A percentile compares a stretch with the other conserved stretches of the same genome.
Conservation (phyloP, 2,888 invertebrate species). For the Apodemia hepburni region DNA sequence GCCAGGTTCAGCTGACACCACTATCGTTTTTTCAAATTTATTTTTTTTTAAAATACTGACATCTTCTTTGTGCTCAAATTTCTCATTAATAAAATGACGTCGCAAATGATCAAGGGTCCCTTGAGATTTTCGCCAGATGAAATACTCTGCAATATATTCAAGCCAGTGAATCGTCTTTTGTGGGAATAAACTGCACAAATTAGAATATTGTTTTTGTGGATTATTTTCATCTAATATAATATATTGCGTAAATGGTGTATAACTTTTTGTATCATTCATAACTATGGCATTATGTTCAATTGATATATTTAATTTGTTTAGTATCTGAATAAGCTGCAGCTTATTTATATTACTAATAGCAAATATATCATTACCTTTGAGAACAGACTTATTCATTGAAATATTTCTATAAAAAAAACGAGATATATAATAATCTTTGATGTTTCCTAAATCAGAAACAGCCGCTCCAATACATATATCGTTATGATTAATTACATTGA, state of each 20-base stretch:
- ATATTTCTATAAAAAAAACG: not conserved
- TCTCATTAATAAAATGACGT: not conserved
- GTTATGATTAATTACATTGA: not conserved
- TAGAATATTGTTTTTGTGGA: not conserved
- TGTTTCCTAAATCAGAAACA: not conserved
- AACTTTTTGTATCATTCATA: not conserved
- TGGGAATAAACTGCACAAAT: not conserved
- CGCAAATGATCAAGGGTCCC: not conserved
- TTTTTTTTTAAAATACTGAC: not conserved
- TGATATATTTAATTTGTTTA: not conserved
- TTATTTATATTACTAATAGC: not conserved
- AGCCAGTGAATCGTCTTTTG: not conserved
- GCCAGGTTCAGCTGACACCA: conserved; percentile 2
- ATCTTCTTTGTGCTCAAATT: not conserved
- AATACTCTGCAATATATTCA: not conserved
- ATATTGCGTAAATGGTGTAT: not conserved
- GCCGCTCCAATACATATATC: not conserved
- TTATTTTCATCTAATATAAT: not conserved
- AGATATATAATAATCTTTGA: not conserved
- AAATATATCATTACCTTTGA: not conserved
- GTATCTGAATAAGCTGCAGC: not conserved
- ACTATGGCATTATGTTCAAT: not conserved
- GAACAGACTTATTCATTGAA: not conserved
- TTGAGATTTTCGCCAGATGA: not conserved
- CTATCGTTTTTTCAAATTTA: not conserved